These are phyloP conservation scores for Amaurobius ferox DNA, from an alignment of 2,888 invertebrate species.

Conservation along the genomic window DNA sequence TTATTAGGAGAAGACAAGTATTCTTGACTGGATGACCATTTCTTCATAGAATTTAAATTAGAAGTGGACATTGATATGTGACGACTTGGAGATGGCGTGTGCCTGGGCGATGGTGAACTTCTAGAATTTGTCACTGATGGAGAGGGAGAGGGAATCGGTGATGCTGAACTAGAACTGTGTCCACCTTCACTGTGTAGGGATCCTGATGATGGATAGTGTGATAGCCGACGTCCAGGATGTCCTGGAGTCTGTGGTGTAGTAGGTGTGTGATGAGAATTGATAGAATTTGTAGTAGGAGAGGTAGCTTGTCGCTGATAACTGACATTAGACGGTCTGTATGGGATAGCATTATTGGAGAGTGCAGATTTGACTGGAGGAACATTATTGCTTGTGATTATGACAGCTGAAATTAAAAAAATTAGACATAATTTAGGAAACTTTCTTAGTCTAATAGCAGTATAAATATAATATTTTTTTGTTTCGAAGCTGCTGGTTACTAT, in stretches of 20 bases:
- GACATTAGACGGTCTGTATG: slow-evolving; percentile 58
- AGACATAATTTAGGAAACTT: too few species aligned
- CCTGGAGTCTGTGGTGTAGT: slow-evolving; percentile 42
- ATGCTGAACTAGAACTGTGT: slow-evolving; percentile 88
- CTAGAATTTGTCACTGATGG: slow-evolving; percentile 76
- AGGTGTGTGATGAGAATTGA: slow-evolving; percentile 48
- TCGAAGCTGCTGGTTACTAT: too few species aligned
- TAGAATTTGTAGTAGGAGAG: slow-evolving; percentile 60
- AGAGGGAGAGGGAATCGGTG: slow-evolving; percentile 84
- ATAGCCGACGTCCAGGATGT: slow-evolving; percentile 75
- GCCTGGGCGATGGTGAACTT: slow-evolving; percentile 59
- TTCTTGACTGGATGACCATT: slow-evolving; percentile 74
- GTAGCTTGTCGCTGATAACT: slow-evolving; percentile 52
- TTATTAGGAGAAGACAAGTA: slow-evolving; percentile 49
- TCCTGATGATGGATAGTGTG: slow-evolving; percentile 89
- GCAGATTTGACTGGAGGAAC: slow-evolving; percentile 53
- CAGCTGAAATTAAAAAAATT: slow-evolving; percentile 29
- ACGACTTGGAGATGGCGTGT: slow-evolving; percentile 76
- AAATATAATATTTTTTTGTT: too few species aligned
- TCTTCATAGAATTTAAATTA: slow-evolving; percentile 73
- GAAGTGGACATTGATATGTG: slow-evolving; percentile 72
- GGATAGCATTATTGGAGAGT: slow-evolving; percentile 38
- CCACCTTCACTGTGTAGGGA: slow-evolving; percentile 87
- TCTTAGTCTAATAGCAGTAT: too few species aligned
- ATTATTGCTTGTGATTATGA: slow-evolving; percentile 67